Evolutionary conservation across 2,113 vertebrate genomes (phyloP), one percentile per base, ranked within the genome.

Genomic region (Calyptommatus sinebrachiatus): DNA sequence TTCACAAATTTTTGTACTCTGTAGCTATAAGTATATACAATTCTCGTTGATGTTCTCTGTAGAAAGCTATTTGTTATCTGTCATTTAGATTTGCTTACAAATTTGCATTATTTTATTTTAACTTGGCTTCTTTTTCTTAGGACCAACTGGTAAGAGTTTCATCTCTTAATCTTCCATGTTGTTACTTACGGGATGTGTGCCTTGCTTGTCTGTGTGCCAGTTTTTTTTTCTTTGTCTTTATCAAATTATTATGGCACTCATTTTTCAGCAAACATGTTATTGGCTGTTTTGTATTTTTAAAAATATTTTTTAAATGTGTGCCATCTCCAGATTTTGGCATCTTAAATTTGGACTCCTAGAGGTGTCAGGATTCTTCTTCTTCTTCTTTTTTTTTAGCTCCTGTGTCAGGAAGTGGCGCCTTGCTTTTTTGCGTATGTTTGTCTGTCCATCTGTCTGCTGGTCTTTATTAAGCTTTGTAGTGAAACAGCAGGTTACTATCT

Each of bases 401-500:
- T 91, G 89, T 78, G 57, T 91, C 85, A 87, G 89, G 90, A 92
- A 84, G 81, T 89, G 80, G 89, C 85, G 79, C 87, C 83, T 88
- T 90, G 92, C 88, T 89, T 92, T 89, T 89, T 76, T 86, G 69
- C 77, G 87, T 94, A 92, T 45, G 93, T 94, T 92, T 92, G 89
- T 92, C 94, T 92, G 94, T 94, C 93, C 92, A 93, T 95, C 92
- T 95, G 93, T 93, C 93, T 93, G 80, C 88, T 83, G 83, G 89
- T 90, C 84, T 92, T 91, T 93, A 90, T 92, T 93, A 93, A 93
- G 90, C 93, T 93, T 89, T 94, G 90, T 89, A 89, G 91, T 8
- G 86, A 94, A 90, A 93, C 90, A 92, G 92, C 94, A 93, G 91
- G 93, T 95, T 94, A 92, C 92, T 95, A 88, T 95, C 86, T 93